These are phyloP conservation scores for Sandelia bainsii DNA, from an alignment of 2,797 vertebrate species.

Conservation along the genomic window DNA sequence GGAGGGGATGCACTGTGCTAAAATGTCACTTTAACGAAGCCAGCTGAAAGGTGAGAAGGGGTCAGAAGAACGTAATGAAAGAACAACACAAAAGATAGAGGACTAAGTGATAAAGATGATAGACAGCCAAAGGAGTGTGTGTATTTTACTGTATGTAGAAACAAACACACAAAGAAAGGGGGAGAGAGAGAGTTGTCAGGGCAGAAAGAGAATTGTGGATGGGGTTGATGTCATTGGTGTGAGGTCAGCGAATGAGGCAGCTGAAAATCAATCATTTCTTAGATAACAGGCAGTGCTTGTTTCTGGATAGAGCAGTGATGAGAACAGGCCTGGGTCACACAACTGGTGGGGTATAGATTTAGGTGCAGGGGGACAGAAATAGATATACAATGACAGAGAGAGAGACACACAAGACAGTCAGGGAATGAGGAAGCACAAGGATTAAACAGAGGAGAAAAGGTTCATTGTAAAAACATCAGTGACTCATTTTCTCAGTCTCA, in stretches of 20 bases:
- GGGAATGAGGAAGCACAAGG: constrained; percentile 33
- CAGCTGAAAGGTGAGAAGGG: background rate
- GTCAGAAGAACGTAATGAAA: background rate
- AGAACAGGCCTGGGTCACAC: constrained; percentile 22
- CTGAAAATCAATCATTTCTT: constrained; percentile 56
- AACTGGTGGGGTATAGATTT: constrained; percentile 10
- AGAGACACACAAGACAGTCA: constrained; percentile 5
- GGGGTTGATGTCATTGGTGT: constrained; percentile 64
- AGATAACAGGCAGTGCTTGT: constrained; percentile 34
- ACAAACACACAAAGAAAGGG: background rate
- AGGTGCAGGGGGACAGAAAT: background rate
- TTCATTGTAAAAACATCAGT: constrained; percentile 5
- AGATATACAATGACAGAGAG: background rate
- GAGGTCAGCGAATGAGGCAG: constrained; percentile 59
- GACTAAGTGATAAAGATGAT: background rate
- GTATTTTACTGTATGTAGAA: constrained; percentile 15
- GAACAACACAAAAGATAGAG: background rate
- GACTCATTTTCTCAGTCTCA: background rate
- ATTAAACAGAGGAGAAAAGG: constrained; percentile 3
- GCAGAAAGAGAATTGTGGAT: constrained; percentile 31
- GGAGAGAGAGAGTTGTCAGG: constrained; percentile 3
- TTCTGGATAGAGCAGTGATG: constrained; percentile 35
- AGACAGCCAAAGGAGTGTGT: background rate
- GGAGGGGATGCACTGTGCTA: background rate
- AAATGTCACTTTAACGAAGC: constrained; percentile 14